Percentiles rank a stretch among this genome's conserved stretches.
phyloP scores from a whole-genome alignment of 64 coral and sea anemone genomes.

The Acropora tenuis region DNA sequence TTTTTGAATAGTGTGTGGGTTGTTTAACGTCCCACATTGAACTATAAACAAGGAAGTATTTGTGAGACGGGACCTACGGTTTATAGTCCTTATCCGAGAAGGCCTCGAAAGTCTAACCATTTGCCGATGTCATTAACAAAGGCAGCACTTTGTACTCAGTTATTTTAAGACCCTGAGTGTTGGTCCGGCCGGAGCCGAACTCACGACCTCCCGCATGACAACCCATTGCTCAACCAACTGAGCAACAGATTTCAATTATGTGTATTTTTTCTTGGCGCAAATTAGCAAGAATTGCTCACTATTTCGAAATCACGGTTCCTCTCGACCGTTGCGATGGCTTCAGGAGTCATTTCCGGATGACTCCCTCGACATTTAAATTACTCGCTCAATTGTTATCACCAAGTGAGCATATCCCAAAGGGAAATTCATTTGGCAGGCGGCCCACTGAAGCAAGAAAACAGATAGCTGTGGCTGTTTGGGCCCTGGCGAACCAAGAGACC shows the following conservation, averaged over 20 bases:
- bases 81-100: no score
- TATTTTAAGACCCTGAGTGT: no score
- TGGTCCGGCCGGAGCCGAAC: no score
- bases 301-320: slow-evolving; percentile 6
- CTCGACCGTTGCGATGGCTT: not conserved
- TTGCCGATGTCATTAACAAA: no score
- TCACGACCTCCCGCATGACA: no score
- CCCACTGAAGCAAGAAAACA: not conserved
- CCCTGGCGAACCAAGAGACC: slow-evolving; percentile 24
- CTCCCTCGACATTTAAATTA: not conserved
- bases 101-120: no score
- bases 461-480: slow-evolving; percentile 2
- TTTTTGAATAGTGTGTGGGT: no score
- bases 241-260: not conserved
- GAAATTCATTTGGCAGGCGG: slow-evolving; percentile 6
- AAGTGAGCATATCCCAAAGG: not conserved
- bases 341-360: slow-evolving; percentile 7
- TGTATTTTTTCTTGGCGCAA: not conserved
- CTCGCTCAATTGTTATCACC: not conserved
- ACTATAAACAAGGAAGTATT: no score
- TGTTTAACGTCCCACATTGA: no score
- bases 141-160: no score
- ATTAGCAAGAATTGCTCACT: not conserved
- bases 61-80: no score
- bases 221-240: no score